Evolutionary conservation across 2,888 invertebrate genomes (phyloP).

Genomic region (Chrysotoxum bicinctum): DNA sequence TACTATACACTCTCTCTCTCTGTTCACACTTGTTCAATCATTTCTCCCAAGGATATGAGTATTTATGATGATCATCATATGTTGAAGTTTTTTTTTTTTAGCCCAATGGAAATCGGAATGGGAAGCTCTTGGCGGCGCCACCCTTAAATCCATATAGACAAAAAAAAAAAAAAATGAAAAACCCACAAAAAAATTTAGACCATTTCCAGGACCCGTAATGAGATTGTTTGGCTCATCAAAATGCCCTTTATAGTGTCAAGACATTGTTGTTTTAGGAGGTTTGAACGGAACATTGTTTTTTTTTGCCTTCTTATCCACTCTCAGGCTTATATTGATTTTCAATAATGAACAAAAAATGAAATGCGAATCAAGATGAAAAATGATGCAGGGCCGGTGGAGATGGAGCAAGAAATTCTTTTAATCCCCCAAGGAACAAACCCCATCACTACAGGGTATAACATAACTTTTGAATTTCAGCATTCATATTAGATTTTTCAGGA

Average conservation of each 20-base stretch:
- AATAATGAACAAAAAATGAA: constrained; percentile 48
- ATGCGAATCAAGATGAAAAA: constrained; percentile 7
- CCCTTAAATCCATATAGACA: not conserved
- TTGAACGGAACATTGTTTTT: not conserved
- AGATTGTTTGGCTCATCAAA: constrained; percentile 62
- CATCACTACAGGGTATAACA: not conserved
- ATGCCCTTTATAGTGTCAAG: constrained; percentile 49
- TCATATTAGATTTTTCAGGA: constrained; percentile 11
- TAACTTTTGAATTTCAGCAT: constrained; percentile 59
- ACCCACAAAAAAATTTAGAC: constrained; percentile 10
- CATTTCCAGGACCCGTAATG: constrained; percentile 33
- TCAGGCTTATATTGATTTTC: constrained; percentile 55
- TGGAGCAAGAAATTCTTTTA: constrained; percentile 42
- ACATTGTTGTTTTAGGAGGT: not conserved
- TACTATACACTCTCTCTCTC: not conserved
- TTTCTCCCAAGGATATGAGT: constrained; percentile 23
- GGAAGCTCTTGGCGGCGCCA: not conserved
- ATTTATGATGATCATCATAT: constrained; percentile 61
- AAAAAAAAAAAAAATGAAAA: constrained; percentile 32
- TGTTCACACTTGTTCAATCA: constrained; percentile 27
- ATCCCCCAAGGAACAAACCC: constrained; percentile 33
- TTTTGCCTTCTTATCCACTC: not conserved
- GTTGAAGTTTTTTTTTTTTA: constrained; percentile 37
- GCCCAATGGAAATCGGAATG: constrained; percentile 1
- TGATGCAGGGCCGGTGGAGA: constrained; percentile 17